Evolutionary conservation across 2,113 vertebrate genomes (phyloP).

Genomic region (Cyanoderma ruficeps): DNA sequence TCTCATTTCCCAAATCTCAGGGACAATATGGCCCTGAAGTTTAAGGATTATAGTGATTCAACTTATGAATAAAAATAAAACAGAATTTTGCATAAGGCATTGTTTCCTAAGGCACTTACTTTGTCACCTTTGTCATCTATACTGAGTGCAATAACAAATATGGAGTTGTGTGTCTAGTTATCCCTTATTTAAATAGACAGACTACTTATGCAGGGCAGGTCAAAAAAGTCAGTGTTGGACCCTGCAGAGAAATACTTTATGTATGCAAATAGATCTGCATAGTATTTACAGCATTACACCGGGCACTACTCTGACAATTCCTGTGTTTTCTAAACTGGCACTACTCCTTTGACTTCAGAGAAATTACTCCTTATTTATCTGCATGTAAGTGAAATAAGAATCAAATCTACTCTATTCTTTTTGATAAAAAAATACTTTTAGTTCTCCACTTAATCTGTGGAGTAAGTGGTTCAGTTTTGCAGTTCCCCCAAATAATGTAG

Average conservation of each 20-base stretch:
- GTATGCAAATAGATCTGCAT: neutral
- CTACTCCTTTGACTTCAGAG: neutral
- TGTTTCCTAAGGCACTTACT: slow-evolving; percentile 4
- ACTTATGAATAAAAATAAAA: neutral
- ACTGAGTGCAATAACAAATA: neutral
- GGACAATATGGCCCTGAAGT: neutral
- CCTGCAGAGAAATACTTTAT: neutral
- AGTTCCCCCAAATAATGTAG: neutral
- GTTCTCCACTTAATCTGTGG: neutral
- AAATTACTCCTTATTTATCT: neutral
- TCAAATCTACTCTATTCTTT: neutral
- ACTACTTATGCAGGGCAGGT: neutral
- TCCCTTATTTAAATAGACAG: neutral
- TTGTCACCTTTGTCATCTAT: slow-evolving; percentile 18
- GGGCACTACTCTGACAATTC: neutral
- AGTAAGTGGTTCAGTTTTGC: neutral
- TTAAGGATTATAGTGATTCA: slow-evolving; percentile 1
- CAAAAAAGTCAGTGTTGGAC: neutral
- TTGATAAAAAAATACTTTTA: neutral
- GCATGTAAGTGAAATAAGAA: neutral
- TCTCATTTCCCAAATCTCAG: neutral
- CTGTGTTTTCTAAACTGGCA: neutral
- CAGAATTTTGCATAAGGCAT: neutral
- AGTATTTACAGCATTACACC: neutral
- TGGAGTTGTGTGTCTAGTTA: neutral